A percentile compares a stretch with the other conserved stretches of the same genome.
Evolutionary conservation across 2,113 vertebrate genomes (phyloP).

Genomic region (Camelus dromedarius): DNA sequence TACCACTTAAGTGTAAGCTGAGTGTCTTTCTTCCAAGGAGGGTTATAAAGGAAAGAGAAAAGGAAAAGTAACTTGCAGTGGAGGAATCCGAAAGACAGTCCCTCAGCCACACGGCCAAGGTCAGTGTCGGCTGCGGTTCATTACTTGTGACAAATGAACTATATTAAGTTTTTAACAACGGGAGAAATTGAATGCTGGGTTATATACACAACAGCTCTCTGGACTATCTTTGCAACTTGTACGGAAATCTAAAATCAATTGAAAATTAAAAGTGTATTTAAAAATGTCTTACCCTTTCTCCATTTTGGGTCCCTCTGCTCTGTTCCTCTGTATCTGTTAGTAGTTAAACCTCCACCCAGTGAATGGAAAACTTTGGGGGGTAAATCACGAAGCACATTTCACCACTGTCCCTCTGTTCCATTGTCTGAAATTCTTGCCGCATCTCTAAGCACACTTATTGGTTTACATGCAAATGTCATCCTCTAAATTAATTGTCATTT

Average conservation of each 20-base stretch:
- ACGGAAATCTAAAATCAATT: background rate
- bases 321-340: background rate
- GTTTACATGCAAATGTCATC: background rate
- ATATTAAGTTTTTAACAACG: background rate
- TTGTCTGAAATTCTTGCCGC: background rate
- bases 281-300: background rate
- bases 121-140: too few species aligned
- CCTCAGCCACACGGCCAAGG: background rate
- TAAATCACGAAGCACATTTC: background rate
- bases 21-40: background rate
- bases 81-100: background rate
- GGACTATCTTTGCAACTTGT: background rate
- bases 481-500: background rate
- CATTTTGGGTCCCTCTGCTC: background rate
- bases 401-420: background rate
- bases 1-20: background rate
- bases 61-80: background rate
- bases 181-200: too few species aligned
- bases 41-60: accelerated
- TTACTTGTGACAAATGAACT: background rate
- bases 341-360: background rate
- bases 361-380: background rate
- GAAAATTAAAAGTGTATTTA: background rate
- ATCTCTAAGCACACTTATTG: background rate
- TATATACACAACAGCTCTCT: too few species aligned